Percentiles rank a stretch among this genome's conserved stretches.
phyloP scores from a whole-genome alignment of 2,113 vertebrate species.

The Thunnus thynnus region DNA sequence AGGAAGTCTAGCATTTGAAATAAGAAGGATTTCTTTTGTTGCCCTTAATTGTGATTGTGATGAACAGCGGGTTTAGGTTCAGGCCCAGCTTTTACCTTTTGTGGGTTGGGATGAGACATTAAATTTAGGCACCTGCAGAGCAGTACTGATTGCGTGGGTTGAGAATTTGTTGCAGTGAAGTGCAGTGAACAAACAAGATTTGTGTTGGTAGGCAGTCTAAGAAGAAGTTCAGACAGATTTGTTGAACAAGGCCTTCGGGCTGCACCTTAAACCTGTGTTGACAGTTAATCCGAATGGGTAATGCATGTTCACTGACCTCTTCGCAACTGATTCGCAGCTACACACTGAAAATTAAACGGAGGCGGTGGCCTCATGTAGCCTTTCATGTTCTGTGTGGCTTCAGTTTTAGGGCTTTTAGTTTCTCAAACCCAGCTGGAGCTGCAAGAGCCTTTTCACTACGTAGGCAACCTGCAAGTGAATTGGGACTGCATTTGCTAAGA shows the following conservation, averaged over 20 bases:
- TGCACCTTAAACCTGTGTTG: not conserved
- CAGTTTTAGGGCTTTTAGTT: not conserved
- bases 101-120: not conserved
- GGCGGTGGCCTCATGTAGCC: not conserved
- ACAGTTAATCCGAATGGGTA: slow-evolving; percentile 5
- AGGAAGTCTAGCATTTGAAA: not conserved
- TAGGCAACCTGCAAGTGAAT: not conserved
- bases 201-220: not conserved
- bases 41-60: not conserved
- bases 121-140: not conserved
- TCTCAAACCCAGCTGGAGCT: not conserved
- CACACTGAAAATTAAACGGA: not conserved
- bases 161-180: too few relatives aligned
- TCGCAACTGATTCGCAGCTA: not conserved
- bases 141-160: not conserved
- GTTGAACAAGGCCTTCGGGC: not conserved
- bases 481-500: not conserved
- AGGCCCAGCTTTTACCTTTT: not conserved
- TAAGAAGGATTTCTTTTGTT: not conserved
- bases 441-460: not conserved
- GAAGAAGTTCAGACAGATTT: not conserved
- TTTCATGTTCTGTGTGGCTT: not conserved
- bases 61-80: not conserved
- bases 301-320: not conserved
- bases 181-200: not conserved